These are phyloP conservation scores for Tetrao urogallus DNA, from an alignment of 2,113 vertebrate species.

Conservation along the genomic window DNA sequence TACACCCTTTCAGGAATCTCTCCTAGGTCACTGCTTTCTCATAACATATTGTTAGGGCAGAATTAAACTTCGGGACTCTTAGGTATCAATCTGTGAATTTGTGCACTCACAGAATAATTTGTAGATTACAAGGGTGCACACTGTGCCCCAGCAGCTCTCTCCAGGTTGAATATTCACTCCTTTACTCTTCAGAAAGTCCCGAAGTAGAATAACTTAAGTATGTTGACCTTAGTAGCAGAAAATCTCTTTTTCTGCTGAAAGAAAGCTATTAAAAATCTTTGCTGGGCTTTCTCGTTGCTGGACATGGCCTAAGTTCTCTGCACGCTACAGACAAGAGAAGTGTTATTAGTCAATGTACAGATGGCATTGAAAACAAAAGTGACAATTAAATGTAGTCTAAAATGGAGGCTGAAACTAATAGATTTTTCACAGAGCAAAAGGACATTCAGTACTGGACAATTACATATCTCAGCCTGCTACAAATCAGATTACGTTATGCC, in stretches of 20 bases:
- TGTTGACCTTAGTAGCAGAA: rapidly evolving
- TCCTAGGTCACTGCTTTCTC: not conserved
- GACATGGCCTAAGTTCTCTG: not conserved
- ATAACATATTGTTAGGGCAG: not conserved
- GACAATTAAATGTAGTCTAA: not conserved
- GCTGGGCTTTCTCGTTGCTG: not conserved
- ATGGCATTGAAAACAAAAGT: not conserved
- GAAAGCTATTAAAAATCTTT: not conserved
- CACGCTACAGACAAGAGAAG: not conserved
- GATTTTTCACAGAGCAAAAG: not conserved
- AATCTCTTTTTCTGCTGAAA: not conserved
- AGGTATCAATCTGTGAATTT: not conserved
- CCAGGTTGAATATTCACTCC: rapidly evolving
- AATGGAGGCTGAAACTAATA: not conserved
- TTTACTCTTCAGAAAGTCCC: not conserved
- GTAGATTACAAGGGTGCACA: not conserved
- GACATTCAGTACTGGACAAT: not conserved
- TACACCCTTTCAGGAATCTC: not conserved
- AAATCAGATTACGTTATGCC: not conserved
- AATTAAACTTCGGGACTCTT: not conserved
- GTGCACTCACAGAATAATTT: not conserved
- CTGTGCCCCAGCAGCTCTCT: not conserved
- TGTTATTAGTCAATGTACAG: not conserved
- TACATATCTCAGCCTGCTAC: not conserved
- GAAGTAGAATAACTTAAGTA: not conserved